Base-by-base conservation (phyloP, 2,797 vertebrate genomes). In the Prionace glauca region DNA sequence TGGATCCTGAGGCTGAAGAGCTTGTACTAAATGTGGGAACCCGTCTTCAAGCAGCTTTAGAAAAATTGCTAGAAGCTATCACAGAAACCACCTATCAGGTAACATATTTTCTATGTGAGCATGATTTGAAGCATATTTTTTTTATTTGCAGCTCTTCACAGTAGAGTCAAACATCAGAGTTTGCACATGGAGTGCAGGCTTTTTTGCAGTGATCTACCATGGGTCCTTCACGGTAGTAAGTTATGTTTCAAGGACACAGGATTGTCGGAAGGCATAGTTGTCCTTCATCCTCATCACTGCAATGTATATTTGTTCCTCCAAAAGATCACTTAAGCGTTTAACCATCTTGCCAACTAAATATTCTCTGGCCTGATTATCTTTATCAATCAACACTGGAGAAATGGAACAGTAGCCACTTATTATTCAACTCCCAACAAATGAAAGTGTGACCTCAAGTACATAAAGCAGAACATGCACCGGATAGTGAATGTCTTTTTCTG, bases 51-150 rank as follows among this genome's bases (percentile, higher is more conserved):
- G 97, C 97, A 0, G 98, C 98, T 50, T 98, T 99, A 96, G 98
- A 99, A 97, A 99, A 98, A 96, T 98, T 99, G 96, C 96, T 99
- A 81, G 98, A 98, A 97, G 97, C 98, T 96, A 99, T 99, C 96
- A 98, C 96, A 41, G 98, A 99, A 97, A 98, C 98, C 14, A 98
- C 97, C 45, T 97, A 97, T 97, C 98, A 99, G 99, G 99, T 99
- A 98, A 95, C 0, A 0, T 60, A 65, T 95, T 67, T 88, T 45
- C 50, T 65, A 87, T 81, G 4, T 5, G 41, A 96, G 97, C 96
- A 84, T 96, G 32, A 74, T 74, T 94, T 74, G 45, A 95, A 50
- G n/a, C 16, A 20, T 50, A 65, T 29, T 95, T 77, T 32, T 45
- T 9, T 36, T 7, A 84, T 84, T 84, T 20, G 45, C 20, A 84